A percentile compares a stretch with the other conserved stretches of the same genome.
These are phyloP conservation scores for Encarsia formosa DNA, from an alignment of 2,888 invertebrate genomes.

Conservation along the genomic window DNA sequence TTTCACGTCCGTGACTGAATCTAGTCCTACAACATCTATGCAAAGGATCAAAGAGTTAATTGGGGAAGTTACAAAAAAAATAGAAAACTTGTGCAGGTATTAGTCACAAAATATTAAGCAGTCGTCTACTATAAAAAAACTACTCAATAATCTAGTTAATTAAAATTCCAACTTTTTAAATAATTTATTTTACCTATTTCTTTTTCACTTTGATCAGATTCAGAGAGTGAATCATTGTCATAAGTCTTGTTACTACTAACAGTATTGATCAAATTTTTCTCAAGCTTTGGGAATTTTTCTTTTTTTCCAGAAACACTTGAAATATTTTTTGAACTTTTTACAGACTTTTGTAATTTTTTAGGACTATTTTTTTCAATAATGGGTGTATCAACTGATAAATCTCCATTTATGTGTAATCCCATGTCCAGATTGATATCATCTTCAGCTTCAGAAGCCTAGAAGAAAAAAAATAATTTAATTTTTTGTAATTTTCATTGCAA, in stretches of 20 bases:
- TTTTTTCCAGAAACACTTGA: no score
- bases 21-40: slow-evolving; percentile 35
- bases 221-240: no score
- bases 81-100: no score
- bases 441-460: slow-evolving; percentile 42
- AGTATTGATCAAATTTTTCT: no score
- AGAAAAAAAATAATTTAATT: slow-evolving; percentile 14
- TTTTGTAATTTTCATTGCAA: slow-evolving; percentile 4
- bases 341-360: no score
- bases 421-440: slow-evolving; percentile 38
- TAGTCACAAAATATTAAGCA: slow-evolving; percentile 17
- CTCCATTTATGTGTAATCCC: slow-evolving; percentile 32
- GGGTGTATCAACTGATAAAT: no score
- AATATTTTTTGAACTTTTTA: no score
- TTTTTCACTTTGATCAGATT: slow-evolving; percentile 28
- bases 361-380: no score
- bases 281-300: no score
- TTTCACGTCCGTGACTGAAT: slow-evolving; percentile 31
- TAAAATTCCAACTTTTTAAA: slow-evolving; percentile 2
- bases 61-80: slow-evolving; percentile 1
- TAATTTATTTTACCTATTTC: slow-evolving; percentile 24
- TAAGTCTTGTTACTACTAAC: no score
- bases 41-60: slow-evolving; percentile 22
- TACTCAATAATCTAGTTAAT: slow-evolving; percentile 15
- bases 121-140: slow-evolving; percentile 18